A percentile compares a stretch with the other conserved stretches of the same genome.
These are phyloP conservation scores for Patella caerulea DNA, from an alignment of 2,888 invertebrate species.

Conservation along the genomic window DNA sequence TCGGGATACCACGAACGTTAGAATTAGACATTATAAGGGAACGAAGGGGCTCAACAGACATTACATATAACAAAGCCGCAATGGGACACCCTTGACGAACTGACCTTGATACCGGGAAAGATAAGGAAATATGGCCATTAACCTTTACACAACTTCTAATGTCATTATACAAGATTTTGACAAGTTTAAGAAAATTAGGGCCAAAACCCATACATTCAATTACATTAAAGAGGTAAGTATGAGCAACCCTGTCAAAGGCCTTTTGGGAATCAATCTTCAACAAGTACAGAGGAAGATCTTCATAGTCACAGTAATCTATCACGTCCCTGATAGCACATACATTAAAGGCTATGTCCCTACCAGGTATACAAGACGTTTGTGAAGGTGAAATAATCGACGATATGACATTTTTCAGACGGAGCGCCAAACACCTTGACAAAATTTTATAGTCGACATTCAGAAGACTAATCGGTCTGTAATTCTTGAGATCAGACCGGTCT, in stretches of 20 bases:
- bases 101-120: background rate
- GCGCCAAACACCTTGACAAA: constrained; percentile 39
- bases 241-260: constrained; percentile 45
- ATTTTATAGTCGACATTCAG: constrained; percentile 45
- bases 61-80: background rate
- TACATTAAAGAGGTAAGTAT: constrained; percentile 37
- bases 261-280: constrained; percentile 47
- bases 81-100: background rate
- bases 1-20: background rate
- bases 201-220: constrained; percentile 41
- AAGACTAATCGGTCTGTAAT: constrained; percentile 44
- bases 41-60: background rate
- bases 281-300: constrained; percentile 35
- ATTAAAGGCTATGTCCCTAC: constrained; percentile 44
- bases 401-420: constrained; percentile 33
- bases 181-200: constrained; percentile 36
- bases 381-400: constrained; percentile 31
- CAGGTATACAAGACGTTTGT: constrained; percentile 43
- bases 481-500: constrained; percentile 33
- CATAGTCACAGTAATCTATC: constrained; percentile 39
- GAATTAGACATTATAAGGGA: background rate
- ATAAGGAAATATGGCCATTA: constrained; percentile 36
- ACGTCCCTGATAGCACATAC: constrained; percentile 38
- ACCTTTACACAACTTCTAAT: constrained; percentile 38
- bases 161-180: constrained; percentile 40